phyloP scores from a whole-genome alignment of 2,113 vertebrate genomes.

The Tringa solitaria region DNA sequence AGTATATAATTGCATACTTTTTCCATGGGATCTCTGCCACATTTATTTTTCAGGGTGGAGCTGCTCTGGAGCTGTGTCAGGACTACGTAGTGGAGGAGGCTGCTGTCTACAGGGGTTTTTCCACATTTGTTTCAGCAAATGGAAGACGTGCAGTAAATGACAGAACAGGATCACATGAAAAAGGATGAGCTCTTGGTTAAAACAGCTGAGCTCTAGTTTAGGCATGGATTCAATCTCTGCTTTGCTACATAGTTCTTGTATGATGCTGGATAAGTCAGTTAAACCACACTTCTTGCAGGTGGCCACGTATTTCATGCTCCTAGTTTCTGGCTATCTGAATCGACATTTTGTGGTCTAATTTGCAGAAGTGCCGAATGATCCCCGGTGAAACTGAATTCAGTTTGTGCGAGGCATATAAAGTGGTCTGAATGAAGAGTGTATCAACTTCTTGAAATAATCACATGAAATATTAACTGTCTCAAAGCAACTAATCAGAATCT shows the following conservation, averaged over 20 bases:
- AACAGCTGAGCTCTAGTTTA: not conserved
- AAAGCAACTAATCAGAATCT: not conserved
- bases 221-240: not conserved
- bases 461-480: not conserved
- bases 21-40: constrained; percentile 25
- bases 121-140: not conserved
- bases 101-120: not conserved
- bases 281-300: constrained; percentile 33
- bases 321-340: not conserved
- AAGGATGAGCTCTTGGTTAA: not conserved
- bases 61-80: constrained; percentile 40
- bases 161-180: not conserved
- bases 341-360: constrained; percentile 27
- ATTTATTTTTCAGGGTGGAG: constrained; percentile 42
- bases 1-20: constrained; percentile 36
- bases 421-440: not conserved
- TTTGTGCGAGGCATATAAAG: not conserved
- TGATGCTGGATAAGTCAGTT: not conserved
- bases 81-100: not conserved
- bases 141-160: not conserved
- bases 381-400: not conserved
- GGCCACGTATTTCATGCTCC: not conserved
- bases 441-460: not conserved
- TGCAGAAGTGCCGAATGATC: constrained; percentile 33
- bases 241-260: not conserved